Evolutionary conservation across 2,113 vertebrate species (phyloP), one percentile per base, ranked within the genome.

Genomic region (Tenrec ecaudatus): DNA sequence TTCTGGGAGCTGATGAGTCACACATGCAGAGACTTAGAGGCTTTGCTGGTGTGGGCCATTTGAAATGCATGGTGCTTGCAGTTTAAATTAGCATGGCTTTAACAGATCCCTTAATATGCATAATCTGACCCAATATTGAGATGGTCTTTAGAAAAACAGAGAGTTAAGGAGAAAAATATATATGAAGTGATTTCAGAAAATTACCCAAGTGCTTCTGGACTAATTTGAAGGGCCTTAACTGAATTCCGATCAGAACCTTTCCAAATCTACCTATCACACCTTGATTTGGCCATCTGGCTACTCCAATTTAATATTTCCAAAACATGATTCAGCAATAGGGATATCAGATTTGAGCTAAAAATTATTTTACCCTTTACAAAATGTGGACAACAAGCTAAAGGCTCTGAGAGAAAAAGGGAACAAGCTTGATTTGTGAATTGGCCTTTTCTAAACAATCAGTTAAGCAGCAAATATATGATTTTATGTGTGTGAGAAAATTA

Each of bases 91-190:
- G 79, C 31, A 25, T 97, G 95, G 86, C 85, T 98, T 98, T 98
- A 95, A 85, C 90, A 93, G 33, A 97, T 82, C 86, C 89, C 94
- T 98, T 98, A 98, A 97, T 97, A 98, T 97, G 92, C 95, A 97
- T 98, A 97, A 97, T 97, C 94, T 98, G 96, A 98, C 97, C 96
- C 82, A 96, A 97, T 97, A 98, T 97, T 97, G 94, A 98, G 93
- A 98, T 94, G 88, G 92, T 97, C 94, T 97, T 97, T 93, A 92
- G 83, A 96, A 98, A 96, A 93, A 98, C 62, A 96, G 90, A 92
- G 77, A 96, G 93, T 96, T 97, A 97, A 97, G 90, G 85, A 89
- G 57, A 93, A 97, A 97, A 96, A 97, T 82, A 95, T 38, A 96
- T 97, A 76, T 92, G 94, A 97, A 98, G 80, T 95, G 94, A 97